Conservation (phyloP, 2,888 invertebrate genomes). For the Eupelmus urozonus region DNA sequence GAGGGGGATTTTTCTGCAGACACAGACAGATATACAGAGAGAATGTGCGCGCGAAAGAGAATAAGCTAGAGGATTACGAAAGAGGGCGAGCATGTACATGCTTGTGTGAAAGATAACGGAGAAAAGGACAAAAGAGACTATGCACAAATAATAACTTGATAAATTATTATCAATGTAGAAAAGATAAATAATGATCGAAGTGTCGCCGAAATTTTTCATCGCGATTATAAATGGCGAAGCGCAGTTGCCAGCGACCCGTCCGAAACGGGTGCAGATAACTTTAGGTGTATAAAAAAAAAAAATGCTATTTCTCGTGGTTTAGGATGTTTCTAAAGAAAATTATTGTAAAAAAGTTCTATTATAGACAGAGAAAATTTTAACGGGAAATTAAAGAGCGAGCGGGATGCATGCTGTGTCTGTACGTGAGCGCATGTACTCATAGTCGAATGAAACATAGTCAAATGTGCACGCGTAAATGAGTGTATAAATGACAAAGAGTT, state of each 20-base stretch:
- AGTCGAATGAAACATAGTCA: conserved; percentile 22
- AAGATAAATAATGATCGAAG: conserved; percentile 34
- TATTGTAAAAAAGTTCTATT: conserved; percentile 74
- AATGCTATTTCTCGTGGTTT: conserved; percentile 67
- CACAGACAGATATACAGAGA: conserved; percentile 39
- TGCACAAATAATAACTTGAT: neutral
- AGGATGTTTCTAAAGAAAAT: conserved; percentile 64
- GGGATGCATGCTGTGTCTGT: too few relatives aligned
- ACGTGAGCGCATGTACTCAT: conserved; percentile 12
- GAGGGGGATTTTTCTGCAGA: conserved; percentile 60
- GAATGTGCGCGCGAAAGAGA: conserved; percentile 59
- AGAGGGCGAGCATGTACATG: conserved; percentile 59
- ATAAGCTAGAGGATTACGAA: conserved; percentile 50
- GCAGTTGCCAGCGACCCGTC: conserved; percentile 74
- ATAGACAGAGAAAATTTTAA: conserved; percentile 63
- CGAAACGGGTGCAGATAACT: conserved; percentile 75
- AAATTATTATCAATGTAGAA: neutral
- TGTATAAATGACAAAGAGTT: conserved; percentile 42
- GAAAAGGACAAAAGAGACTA: conserved; percentile 52
- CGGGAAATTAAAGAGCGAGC: conserved; percentile 49
- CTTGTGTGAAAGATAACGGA: conserved; percentile 53
- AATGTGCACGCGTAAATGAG: conserved; percentile 26
- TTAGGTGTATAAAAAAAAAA: conserved; percentile 72
- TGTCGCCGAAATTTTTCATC: conserved; percentile 16
- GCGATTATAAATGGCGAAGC: neutral